These are phyloP conservation scores for Helicoverpa assulta DNA, from an alignment of 2,888 invertebrate species.

Conservation along the genomic window DNA sequence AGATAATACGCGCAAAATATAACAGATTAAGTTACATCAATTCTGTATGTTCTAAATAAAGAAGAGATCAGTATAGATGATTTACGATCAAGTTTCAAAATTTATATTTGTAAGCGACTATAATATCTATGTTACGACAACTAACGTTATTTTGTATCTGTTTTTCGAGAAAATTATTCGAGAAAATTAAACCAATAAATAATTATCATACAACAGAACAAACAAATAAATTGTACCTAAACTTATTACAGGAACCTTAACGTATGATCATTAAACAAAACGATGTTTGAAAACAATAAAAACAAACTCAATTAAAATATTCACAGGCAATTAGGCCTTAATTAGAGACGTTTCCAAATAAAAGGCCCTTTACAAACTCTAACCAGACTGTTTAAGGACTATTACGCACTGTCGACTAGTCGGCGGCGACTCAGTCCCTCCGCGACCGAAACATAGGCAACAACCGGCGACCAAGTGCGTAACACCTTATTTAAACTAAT, in stretches of 20 bases:
- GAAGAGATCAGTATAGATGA: constrained; percentile 23
- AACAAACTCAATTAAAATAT: constrained; percentile 39
- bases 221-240: constrained; percentile 9
- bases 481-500: too few relatives aligned
- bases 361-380: constrained; percentile 25
- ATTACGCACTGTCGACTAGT: too few relatives aligned
- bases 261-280: constrained; percentile 18
- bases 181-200: not conserved
- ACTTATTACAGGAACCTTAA: constrained; percentile 10
- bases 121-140: too few relatives aligned
- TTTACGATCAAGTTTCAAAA: constrained; percentile 20
- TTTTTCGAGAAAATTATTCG: not conserved
- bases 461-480: too few relatives aligned
- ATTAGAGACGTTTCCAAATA: constrained; percentile 44
- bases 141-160: too few relatives aligned
- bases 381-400: constrained; percentile 8
- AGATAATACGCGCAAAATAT: constrained; percentile 12
- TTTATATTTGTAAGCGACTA: too few relatives aligned
- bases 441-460: too few relatives aligned
- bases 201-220: not conserved
- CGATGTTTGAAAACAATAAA: constrained; percentile 26
- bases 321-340: constrained; percentile 37
- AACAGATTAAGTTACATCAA: constrained; percentile 25
- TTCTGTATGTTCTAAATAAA: constrained; percentile 32
- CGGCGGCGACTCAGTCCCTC: too few relatives aligned